Evolutionary conservation across 2,113 vertebrate genomes (phyloP), one percentile per base, ranked within the genome.

Genomic region (Gavialis gangeticus): DNA sequence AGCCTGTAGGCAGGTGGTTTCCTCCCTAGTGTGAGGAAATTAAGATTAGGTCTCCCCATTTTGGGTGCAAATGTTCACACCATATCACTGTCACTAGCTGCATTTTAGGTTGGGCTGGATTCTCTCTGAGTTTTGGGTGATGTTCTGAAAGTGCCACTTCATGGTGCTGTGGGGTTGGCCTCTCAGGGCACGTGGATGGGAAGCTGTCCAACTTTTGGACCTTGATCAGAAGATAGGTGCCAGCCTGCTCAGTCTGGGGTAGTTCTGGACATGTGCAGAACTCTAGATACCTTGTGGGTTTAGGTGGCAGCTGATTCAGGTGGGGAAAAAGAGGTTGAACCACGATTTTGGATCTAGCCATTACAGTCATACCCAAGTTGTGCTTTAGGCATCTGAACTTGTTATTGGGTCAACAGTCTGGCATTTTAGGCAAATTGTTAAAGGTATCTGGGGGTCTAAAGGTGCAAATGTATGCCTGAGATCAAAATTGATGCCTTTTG

Each of bases 281-380:
- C 0, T 1, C 37, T 34, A 2, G 22, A 12, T 10, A 57, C 6
- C 25, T 34, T 13, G 12, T 66, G 57, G 89, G 14, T 37, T 79
- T n/a, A 62, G 75, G n/a, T 4, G 57, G 79, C 15, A 3, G 2
- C 21, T 2, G 1, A 1, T 0, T 3, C 77, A 6, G 6, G 1
- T 66, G 54, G 5, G 3, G 46, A 46, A 46, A 46, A 46, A 46
- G 7, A 46, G 6, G 34, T 54, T 71, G 3, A 5, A 67, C 90
- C 87, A 55, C 16, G 34, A 1, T 8, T 67, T 58, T 59, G 28
- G 2, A 62, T 27, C 84, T 63, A 62, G 5, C 18, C 46, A 9
- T 46, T 46, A 46, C 46, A 46, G 46, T 46, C 46, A 46, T 46
- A 46, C 46, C 46, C 46, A 46, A 46, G 46, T 46, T 37, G 24